Evolutionary conservation across 2,797 vertebrate species (phyloP).

Genomic region (Hylomyscus alleni): DNA sequence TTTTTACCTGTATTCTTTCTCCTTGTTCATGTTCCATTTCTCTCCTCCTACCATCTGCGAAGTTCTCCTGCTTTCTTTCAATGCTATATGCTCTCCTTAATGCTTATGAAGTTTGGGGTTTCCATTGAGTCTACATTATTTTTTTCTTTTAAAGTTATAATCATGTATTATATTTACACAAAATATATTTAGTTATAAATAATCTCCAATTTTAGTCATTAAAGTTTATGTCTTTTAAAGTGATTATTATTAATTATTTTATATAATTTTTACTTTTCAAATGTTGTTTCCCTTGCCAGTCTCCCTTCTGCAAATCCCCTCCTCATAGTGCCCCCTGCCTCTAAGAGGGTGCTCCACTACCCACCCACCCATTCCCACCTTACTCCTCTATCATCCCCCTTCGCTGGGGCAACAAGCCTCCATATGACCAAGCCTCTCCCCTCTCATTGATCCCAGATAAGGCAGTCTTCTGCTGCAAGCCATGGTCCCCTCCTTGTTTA

Average conservation of each 20-base stretch:
- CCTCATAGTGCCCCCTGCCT: not conserved
- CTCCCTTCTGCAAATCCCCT: not conserved
- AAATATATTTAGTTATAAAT: not conserved
- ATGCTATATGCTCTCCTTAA: not conserved
- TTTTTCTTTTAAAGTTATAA: not conserved
- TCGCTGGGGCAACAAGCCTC: not conserved
- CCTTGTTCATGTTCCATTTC: not conserved
- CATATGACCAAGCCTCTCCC: not conserved
- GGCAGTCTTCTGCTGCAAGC: not conserved
- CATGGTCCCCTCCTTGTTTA: too few relatives aligned
- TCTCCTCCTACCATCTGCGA: not conserved
- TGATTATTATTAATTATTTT: not conserved
- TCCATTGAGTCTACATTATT: not conserved
- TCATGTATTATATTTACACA: not conserved
- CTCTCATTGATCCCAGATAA: not conserved
- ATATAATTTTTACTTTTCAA: not conserved
- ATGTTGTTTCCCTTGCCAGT: not conserved
- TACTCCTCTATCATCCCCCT: not conserved
- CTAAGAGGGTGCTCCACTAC: not conserved
- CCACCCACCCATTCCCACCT: not conserved
- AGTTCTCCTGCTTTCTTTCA: not conserved
- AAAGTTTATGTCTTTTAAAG: not conserved
- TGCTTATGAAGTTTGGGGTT: not conserved
- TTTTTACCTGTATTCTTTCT: not conserved
- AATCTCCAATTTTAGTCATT: not conserved